A percentile compares a stretch with the other conserved stretches of the same genome.
Conservation (phyloP, 2,888 invertebrate species). For the Pollenia griseotomentosa region DNA sequence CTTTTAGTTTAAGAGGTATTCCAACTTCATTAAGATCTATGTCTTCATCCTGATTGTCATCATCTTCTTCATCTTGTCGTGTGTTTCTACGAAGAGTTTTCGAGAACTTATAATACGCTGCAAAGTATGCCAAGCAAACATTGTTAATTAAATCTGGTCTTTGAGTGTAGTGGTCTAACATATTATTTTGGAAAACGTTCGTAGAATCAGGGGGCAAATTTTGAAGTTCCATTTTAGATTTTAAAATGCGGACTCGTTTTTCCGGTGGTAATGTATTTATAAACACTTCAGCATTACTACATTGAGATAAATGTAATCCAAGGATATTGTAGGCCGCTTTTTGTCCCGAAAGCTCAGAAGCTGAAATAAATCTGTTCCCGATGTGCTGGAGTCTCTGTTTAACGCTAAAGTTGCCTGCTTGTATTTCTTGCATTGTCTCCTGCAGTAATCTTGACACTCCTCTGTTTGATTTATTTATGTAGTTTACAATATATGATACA, state of each 20-base stretch:
- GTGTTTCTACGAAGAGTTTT: not conserved
- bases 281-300: conserved; percentile 44
- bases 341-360: conserved; percentile 49
- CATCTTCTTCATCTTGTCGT: not conserved
- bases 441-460: conserved; percentile 56
- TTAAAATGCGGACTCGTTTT: conserved; percentile 9
- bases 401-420: conserved; percentile 49
- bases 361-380: conserved; percentile 49
- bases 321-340: conserved; percentile 56
- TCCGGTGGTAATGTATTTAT: conserved; percentile 40
- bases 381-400: conserved; percentile 64
- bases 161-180: conserved; percentile 36
- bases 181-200: not conserved
- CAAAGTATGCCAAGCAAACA: no score
- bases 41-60: not conserved
- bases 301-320: conserved; percentile 48
- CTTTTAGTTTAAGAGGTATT: not conserved
- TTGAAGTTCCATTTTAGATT: not conserved
- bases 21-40: not conserved
- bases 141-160: conserved; percentile 23
- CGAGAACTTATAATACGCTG: not conserved
- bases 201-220: not conserved
- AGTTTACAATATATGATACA: conserved; percentile 59
- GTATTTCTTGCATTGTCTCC: conserved; percentile 60
- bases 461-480: conserved; percentile 64